These are phyloP conservation scores for Lasiurus borealis DNA, from an alignment of 2,113 vertebrate species.

Conservation along the genomic window DNA sequence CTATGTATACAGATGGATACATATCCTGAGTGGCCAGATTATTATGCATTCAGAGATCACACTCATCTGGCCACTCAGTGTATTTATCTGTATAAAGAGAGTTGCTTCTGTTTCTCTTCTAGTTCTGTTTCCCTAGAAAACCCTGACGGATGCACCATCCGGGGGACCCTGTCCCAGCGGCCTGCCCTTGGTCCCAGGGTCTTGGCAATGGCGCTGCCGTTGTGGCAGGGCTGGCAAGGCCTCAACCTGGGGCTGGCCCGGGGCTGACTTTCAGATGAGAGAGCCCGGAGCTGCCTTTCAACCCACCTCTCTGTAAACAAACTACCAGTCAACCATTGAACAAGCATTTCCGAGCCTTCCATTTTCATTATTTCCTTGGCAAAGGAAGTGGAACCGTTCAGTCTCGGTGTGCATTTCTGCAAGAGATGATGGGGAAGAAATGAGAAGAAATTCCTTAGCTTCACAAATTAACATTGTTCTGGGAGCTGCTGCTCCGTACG, in stretches of 20 bases:
- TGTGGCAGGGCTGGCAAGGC: neutral
- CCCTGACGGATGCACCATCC: neutral
- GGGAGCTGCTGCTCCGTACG: neutral
- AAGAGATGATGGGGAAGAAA: conserved; percentile 27
- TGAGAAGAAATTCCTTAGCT: conserved; percentile 49
- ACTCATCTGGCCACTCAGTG: too few relatives aligned
- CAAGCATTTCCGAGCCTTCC: neutral
- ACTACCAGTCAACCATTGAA: neutral
- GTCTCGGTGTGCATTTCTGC: conserved; percentile 16
- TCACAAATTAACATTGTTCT: neutral
- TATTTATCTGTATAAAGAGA: neutral
- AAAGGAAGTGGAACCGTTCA: neutral
- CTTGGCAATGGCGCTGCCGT: neutral
- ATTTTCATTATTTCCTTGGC: conserved; percentile 50
- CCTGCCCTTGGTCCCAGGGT: neutral
- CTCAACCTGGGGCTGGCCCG: neutral
- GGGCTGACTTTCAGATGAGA: neutral
- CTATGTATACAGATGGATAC: neutral
- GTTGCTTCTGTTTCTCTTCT: neutral
- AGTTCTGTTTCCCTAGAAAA: neutral
- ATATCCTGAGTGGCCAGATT: neutral
- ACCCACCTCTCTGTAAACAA: neutral
- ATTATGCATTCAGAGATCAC: too few relatives aligned
- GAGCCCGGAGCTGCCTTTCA: neutral
- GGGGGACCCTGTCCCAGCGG: neutral